These are phyloP conservation scores for Anisognathus igniventris DNA, from an alignment of 2,797 vertebrate genomes.

Conservation along the genomic window DNA sequence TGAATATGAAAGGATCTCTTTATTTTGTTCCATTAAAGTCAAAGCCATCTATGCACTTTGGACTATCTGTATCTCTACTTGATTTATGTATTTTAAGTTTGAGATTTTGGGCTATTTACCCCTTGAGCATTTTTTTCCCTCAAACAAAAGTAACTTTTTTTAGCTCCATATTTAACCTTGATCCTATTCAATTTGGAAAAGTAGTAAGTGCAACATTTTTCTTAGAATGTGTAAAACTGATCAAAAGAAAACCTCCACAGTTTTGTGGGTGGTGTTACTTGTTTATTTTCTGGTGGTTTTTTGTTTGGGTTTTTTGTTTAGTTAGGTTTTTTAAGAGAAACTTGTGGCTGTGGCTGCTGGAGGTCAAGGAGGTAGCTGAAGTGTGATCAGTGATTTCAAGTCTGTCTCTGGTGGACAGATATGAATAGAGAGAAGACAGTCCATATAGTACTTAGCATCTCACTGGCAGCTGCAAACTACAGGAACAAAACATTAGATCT, in stretches of 20 bases:
- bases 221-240: not conserved
- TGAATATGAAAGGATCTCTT: not conserved
- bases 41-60: not conserved
- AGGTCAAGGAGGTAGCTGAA: not conserved
- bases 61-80: not conserved
- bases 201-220: not conserved
- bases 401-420: not conserved
- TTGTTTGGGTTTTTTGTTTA: not conserved
- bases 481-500: not conserved
- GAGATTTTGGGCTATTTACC: not conserved
- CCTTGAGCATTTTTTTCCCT: not conserved
- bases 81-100: not conserved
- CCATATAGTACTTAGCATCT: not conserved
- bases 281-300: not conserved
- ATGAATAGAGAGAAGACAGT: not conserved
- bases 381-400: not conserved
- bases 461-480: not conserved
- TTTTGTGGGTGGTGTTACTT: not conserved
- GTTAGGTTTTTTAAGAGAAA: not conserved
- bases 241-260: not conserved
- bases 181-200: not conserved
- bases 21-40: not conserved
- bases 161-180: not conserved
- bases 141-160: not conserved
- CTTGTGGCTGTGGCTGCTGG: not conserved